Evolutionary conservation across 2,797 vertebrate species (phyloP).

Genomic region (Gorsachius magnificus): DNA sequence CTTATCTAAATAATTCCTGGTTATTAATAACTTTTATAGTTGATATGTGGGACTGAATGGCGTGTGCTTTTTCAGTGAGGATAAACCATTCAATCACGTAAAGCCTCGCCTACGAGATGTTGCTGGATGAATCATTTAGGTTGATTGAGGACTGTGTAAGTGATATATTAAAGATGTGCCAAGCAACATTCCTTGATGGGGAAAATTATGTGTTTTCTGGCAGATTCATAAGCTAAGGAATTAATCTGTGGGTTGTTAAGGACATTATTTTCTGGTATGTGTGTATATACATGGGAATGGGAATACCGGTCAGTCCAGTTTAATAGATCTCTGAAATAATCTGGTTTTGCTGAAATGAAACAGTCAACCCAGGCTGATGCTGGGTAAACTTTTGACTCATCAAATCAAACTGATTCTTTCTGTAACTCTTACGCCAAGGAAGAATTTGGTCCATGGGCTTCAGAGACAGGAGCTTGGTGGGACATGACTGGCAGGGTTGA

Average conservation of each 20-base stretch:
- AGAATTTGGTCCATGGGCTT: background rate
- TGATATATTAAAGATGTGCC: slow-evolving; percentile 57
- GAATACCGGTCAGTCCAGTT: slow-evolving; percentile 28
- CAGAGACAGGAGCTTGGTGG: background rate
- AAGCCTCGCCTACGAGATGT: slow-evolving; percentile 4
- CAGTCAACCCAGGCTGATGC: background rate
- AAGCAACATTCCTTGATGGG: slow-evolving; percentile 60
- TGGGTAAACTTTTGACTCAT: background rate
- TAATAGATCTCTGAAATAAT: slow-evolving; percentile 1
- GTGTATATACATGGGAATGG: background rate
- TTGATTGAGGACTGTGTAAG: slow-evolving; percentile 60
- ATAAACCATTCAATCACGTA: slow-evolving; percentile 48
- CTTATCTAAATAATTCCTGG: slow-evolving; percentile 44
- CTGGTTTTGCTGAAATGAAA: slow-evolving; percentile 12
- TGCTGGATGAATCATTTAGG: slow-evolving; percentile 57
- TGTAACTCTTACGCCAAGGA: background rate
- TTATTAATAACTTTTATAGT: slow-evolving; percentile 64
- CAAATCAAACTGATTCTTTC: background rate
- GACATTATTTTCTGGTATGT: slow-evolving; percentile 53
- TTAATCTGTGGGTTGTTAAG: slow-evolving; percentile 50
- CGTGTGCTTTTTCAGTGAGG: slow-evolving; percentile 41
- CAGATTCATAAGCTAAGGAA: slow-evolving; percentile 55
- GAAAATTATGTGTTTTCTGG: slow-evolving; percentile 64
- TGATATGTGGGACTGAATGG: slow-evolving; percentile 11
- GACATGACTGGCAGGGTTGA: background rate